phyloP scores from a whole-genome alignment of 2,113 vertebrate species.

The Glaucidium brasilianum region DNA sequence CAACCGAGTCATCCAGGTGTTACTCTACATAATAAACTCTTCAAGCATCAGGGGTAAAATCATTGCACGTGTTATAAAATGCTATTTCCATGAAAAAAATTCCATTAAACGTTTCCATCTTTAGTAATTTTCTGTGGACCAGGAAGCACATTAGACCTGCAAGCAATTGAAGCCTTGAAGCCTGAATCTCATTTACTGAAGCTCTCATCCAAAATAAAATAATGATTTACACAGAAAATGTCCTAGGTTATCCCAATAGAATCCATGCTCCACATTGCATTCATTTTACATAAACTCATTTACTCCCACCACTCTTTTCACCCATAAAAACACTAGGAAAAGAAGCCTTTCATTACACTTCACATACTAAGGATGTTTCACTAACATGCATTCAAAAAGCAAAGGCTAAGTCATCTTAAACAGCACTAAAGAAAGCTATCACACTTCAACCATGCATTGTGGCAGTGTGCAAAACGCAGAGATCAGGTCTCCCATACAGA shows the following conservation, averaged over 20 bases:
- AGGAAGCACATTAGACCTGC: background rate
- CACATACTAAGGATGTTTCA: background rate
- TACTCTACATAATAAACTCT: background rate
- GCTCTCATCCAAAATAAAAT: background rate
- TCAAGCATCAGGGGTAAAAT: background rate
- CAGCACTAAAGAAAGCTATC: background rate
- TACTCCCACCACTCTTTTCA: background rate
- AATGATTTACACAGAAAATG: background rate
- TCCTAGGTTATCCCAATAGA: background rate
- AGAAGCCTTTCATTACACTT: background rate
- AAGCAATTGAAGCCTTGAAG: background rate
- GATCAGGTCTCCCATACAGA: background rate
- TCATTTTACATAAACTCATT: background rate
- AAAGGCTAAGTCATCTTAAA: background rate
- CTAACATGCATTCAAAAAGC: background rate
- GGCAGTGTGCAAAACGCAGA: background rate
- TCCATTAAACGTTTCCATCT: background rate
- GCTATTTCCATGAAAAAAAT: background rate
- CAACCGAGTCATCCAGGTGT: background rate
- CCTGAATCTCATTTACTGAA: background rate
- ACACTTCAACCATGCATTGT: background rate
- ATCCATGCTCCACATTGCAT: background rate
- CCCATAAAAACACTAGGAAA: background rate
- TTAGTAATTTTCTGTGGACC: constrained; percentile 1
- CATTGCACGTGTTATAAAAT: background rate